Base-by-base conservation (phyloP, 1,140 invertebrate species). In the Argopecten irradians region DNA sequence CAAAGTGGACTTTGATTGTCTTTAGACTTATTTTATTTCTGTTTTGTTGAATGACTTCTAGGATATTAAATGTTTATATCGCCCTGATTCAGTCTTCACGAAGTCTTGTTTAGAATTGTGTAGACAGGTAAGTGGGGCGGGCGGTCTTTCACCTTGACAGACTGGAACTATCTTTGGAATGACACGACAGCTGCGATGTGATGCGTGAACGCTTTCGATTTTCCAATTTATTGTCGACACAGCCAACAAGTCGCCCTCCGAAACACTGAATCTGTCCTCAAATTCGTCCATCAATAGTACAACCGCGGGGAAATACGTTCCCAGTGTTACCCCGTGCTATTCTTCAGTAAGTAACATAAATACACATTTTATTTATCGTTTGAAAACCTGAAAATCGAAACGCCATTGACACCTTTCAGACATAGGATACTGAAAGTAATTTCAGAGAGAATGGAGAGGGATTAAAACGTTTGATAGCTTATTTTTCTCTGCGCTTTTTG, bases 331-430 rank as follows among this genome's bases (percentile, higher is more conserved):
- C 83, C 19, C 91, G 89, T n/a, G 32, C 88, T 90, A 34, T 92
- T 88, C 84, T 91, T 89, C 8, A 94, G 88, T n/a, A 28, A 92
- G 83, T 71, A 92, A 88, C n/a, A n/a, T n/a, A 83, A 89, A 93
- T 7, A 93, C 91, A 91, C 94, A 95, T 13, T 91, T 90, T 14
- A n/a, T 71, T 90, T 85, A 95, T 86, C 84, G 93, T 93, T n/a
- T n/a, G n/a, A n/a, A 71, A 87, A 22, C 93, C 93, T 95, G 91
- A 34, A 92, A 92, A 90, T 36, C 89, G 83, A 92, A 85, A 86
- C n/a, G n/a, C 35, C 32, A 35, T 55, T 28, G n/a, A n/a, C n/a
- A n/a, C n/a, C n/a, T n/a, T n/a, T 14, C 34, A 41, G 16, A 36
- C 32, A 3, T 82, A 16, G 41, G 1, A 85, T 85, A 34, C 22